phyloP scores from a whole-genome alignment of 2,888 invertebrate species.

The Volucella zonaria region DNA sequence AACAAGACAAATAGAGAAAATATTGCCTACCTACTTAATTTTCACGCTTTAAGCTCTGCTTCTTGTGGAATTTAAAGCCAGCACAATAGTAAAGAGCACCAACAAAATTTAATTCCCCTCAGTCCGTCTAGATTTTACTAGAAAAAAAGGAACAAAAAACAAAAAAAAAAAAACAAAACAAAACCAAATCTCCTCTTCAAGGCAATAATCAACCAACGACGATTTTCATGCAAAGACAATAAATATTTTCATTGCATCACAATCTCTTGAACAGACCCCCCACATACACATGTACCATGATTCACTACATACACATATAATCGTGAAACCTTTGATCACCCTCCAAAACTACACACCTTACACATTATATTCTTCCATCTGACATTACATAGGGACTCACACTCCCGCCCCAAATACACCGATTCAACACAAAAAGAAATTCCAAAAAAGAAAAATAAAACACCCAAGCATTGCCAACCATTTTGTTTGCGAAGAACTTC shows the following conservation, averaged over 20 bases:
- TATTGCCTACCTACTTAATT: constrained; percentile 26
- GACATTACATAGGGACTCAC: constrained; percentile 52
- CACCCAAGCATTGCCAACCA: constrained; percentile 67
- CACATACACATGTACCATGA: constrained; percentile 4
- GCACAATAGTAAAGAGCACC: constrained; percentile 42
- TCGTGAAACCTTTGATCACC: constrained; percentile 64
- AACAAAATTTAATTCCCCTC: constrained; percentile 29
- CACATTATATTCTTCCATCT: constrained; percentile 44
- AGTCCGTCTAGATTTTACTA: not conserved
- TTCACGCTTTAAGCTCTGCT: constrained; percentile 47
- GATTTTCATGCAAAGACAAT: constrained; percentile 70
- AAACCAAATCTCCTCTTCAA: constrained; percentile 24
- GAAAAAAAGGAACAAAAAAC: constrained; percentile 23
- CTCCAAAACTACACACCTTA: constrained; percentile 53
- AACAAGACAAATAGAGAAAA: not conserved
- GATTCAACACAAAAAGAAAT: too few relatives aligned
- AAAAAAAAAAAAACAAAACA: too few relatives aligned
- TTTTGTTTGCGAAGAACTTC: constrained; percentile 67
- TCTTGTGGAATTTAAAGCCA: constrained; percentile 57
- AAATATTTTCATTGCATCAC: constrained; percentile 74
- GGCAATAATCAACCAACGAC: constrained; percentile 67
- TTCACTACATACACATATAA: constrained; percentile 28
- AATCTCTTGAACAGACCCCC: constrained; percentile 47
- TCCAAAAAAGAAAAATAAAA: too few relatives aligned
- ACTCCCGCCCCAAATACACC: constrained; percentile 56